Conservation (phyloP, 2,113 vertebrate genomes). For the Mustela nigripes region DNA sequence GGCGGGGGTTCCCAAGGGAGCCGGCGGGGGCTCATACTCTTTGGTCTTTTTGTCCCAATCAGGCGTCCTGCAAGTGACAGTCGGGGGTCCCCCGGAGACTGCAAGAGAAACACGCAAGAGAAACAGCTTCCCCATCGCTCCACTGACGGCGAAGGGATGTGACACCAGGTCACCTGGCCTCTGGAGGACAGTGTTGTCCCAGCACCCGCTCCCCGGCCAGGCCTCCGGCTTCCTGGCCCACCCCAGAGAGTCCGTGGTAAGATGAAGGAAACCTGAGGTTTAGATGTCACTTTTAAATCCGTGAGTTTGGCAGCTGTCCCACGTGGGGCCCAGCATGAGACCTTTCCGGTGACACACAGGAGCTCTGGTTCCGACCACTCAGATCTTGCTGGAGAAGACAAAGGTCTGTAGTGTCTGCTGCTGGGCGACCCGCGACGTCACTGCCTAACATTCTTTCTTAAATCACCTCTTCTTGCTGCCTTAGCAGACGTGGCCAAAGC, state of each 20-base stretch:
- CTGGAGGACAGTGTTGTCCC: fast-evolving
- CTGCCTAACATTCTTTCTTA: background rate
- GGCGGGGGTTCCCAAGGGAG: fast-evolving
- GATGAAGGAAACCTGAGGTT: background rate
- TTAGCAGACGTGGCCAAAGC: background rate
- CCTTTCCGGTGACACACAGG: fast-evolving
- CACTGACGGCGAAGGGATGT: fast-evolving
- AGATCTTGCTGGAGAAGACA: background rate
- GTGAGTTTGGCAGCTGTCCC: background rate
- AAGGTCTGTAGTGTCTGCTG: fast-evolving
- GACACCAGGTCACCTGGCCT: background rate
- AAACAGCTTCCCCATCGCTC: background rate
- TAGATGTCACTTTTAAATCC: too few relatives aligned
- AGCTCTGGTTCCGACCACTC: background rate
- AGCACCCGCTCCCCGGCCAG: too few relatives aligned
- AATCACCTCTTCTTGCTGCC: background rate
- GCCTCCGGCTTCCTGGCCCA: fast-evolving
- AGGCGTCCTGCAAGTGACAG: too few relatives aligned
- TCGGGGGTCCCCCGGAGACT: fast-evolving
- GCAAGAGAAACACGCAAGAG: fast-evolving
- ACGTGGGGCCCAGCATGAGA: fast-evolving
- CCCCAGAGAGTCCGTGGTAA: fast-evolving
- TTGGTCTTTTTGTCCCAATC: background rate
- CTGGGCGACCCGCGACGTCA: background rate
- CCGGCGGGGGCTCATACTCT: fast-evolving